Evolutionary conservation across 2,888 invertebrate species (phyloP).

Genomic region (Scaptodrosophila latifasciaeformis): DNA sequence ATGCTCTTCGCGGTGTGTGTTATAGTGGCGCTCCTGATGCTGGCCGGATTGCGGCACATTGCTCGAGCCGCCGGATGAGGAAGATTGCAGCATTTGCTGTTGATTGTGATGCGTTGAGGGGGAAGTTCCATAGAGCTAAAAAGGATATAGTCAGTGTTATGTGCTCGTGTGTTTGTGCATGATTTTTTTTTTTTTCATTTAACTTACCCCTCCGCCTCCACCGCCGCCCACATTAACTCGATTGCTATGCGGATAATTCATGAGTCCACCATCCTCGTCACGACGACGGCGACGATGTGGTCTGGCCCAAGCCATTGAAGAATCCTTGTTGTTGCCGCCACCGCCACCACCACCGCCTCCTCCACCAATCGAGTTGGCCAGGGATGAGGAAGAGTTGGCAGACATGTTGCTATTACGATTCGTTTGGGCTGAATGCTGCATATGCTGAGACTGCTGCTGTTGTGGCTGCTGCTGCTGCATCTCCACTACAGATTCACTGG

Average conservation of each 20-base stretch:
- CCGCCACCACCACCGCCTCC: slow-evolving; percentile 40
- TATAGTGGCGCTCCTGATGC: slow-evolving; percentile 55
- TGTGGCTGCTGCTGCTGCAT: slow-evolving; percentile 34
- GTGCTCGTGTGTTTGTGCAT: no score
- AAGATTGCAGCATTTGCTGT: slow-evolving; percentile 46
- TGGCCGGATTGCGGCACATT: slow-evolving; percentile 47
- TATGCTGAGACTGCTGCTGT: slow-evolving; percentile 31
- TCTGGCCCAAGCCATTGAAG: slow-evolving; percentile 65
- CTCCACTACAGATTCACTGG: slow-evolving; percentile 23
- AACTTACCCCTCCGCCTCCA: slow-evolving; percentile 52
- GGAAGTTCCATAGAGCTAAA: slow-evolving; percentile 57
- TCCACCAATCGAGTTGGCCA: slow-evolving; percentile 59
- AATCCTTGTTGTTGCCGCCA: slow-evolving; percentile 55
- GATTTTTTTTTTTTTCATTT: no score
- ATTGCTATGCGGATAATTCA: slow-evolving; percentile 69
- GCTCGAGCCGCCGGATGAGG: slow-evolving; percentile 43
- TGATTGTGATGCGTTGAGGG: slow-evolving; percentile 52
- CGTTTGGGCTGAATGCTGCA: slow-evolving; percentile 49
- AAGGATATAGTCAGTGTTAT: no score
- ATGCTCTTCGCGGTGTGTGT: slow-evolving; percentile 62
- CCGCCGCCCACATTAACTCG: slow-evolving; percentile 61
- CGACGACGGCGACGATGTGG: slow-evolving; percentile 69
- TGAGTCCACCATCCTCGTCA: slow-evolving; percentile 64
- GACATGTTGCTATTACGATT: slow-evolving; percentile 60
- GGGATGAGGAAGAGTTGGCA: slow-evolving; percentile 63